Conservation (phyloP, 2,113 vertebrate species). For the Callipepla californica region DNA sequence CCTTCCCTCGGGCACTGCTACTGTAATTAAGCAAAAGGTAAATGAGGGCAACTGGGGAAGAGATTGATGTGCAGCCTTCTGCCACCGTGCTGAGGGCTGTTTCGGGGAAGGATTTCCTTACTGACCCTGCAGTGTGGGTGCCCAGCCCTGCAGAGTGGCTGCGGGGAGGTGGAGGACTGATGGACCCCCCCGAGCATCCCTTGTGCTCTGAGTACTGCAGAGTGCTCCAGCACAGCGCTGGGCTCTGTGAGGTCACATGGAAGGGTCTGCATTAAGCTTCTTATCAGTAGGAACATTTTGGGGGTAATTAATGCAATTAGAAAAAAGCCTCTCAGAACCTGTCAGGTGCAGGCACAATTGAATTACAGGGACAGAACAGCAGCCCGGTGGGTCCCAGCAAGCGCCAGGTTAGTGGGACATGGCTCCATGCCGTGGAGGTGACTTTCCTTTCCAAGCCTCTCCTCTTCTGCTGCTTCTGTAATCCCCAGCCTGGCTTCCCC, state of each 20-base stretch:
- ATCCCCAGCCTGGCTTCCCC: background rate
- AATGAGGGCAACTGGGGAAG: background rate
- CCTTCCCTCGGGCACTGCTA: background rate
- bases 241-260: constrained; percentile 19
- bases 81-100: background rate
- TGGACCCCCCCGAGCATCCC: background rate
- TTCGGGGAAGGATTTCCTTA: fast-evolving
- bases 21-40: constrained; percentile 38
- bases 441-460: background rate
- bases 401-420: background rate
- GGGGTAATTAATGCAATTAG: constrained; percentile 46
- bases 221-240: background rate
- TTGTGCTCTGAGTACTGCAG: background rate
- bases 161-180: background rate
- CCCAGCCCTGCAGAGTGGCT: fast-evolving
- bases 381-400: background rate
- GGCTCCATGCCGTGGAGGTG: background rate
- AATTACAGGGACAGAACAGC: background rate
- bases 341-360: constrained; percentile 30
- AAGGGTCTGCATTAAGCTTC: constrained; percentile 53
- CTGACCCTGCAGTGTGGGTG: fast-evolving
- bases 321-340: background rate
- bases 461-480: background rate
- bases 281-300: background rate
- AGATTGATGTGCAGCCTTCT: background rate